Percentiles rank a stretch among this genome's conserved stretches.
These are phyloP conservation scores for Takifugu flavidus DNA, from an alignment of 2,113 vertebrate species.

Conservation along the genomic window DNA sequence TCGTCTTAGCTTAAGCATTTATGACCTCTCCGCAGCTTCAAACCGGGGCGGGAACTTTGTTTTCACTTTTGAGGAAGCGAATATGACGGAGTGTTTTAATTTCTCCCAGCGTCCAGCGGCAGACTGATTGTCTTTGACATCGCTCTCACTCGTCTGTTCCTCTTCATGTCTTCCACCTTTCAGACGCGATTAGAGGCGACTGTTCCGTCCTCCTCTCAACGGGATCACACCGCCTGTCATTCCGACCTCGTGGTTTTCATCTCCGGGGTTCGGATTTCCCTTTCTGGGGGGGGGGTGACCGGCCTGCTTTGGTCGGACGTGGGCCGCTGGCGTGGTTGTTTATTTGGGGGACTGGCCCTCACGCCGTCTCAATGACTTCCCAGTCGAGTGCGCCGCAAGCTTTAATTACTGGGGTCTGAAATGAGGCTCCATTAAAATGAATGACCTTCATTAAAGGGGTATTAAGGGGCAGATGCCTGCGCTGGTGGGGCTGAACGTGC, in stretches of 20 bases:
- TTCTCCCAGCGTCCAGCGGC: no score
- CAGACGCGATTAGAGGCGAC: conserved; percentile 53
- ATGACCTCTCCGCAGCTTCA: no score
- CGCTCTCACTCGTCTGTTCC: background rate
- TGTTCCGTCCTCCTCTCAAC: conserved; percentile 38
- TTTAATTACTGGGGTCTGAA: conserved; percentile 72
- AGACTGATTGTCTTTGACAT: no score
- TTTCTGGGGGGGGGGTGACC: background rate
- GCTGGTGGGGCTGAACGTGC: conserved; percentile 30
- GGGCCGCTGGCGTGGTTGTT: conserved; percentile 39
- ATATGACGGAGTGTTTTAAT: no score
- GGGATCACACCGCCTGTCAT: conserved; percentile 44
- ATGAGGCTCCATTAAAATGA: conserved; percentile 75
- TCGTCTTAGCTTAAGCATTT: no score
- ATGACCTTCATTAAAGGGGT: conserved; percentile 75
- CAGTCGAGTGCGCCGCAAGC: conserved; percentile 55
- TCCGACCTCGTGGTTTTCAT: conserved; percentile 26
- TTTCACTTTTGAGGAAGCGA: no score
- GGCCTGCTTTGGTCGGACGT: conserved; percentile 9
- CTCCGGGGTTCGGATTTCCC: background rate
- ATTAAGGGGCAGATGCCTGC: conserved; percentile 69
- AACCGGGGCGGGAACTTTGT: no score
- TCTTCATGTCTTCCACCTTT: conserved; percentile 47
- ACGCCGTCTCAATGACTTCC: conserved; percentile 61
- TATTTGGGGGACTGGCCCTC: conserved; percentile 65